Evolutionary conservation across 64 coral and sea anemone genomes (phyloP).

Genomic region (Montipora foliosa): DNA sequence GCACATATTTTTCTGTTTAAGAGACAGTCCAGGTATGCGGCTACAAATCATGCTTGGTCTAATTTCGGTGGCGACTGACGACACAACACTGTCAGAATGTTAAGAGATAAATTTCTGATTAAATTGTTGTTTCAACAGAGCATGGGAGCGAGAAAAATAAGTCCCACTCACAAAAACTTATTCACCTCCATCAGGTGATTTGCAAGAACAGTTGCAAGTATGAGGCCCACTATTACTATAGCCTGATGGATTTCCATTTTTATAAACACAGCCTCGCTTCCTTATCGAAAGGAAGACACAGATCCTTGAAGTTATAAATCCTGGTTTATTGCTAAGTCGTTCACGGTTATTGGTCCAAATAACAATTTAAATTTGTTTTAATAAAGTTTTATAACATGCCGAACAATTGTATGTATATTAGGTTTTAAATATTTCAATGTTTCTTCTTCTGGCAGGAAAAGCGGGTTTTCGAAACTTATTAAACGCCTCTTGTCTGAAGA

Average conservation of each 20-base stretch:
- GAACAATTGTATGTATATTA: constrained; percentile 62
- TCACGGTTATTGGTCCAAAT: constrained; percentile 38
- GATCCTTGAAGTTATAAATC: constrained; percentile 5
- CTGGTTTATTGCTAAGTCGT: neutral
- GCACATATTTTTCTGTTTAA: constrained; percentile 44
- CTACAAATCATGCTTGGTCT: constrained; percentile 50
- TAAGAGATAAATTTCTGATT: constrained; percentile 49
- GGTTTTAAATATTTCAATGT: neutral
- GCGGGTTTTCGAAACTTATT: neutral
- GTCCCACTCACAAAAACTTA: constrained; percentile 55
- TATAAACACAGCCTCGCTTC: neutral
- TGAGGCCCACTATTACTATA: neutral
- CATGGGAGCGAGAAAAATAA: constrained; percentile 4
- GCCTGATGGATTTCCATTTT: constrained; percentile 29
- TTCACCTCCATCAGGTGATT: constrained; percentile 48
- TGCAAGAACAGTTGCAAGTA: constrained; percentile 26
- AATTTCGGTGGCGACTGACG: constrained; percentile 46
- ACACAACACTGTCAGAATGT: constrained; percentile 39
- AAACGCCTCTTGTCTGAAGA: neutral
- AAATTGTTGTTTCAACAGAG: constrained; percentile 22
- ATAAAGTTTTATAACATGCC: constrained; percentile 6
- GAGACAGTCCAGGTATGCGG: constrained; percentile 19
- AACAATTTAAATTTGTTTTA: constrained; percentile 65
- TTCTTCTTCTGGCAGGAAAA: constrained; percentile 4
- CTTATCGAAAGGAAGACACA: constrained; percentile 16